Percentiles rank a stretch among this genome's conserved stretches.
Evolutionary conservation across 2,797 vertebrate genomes (phyloP).

Genomic region (Menidia menidia): DNA sequence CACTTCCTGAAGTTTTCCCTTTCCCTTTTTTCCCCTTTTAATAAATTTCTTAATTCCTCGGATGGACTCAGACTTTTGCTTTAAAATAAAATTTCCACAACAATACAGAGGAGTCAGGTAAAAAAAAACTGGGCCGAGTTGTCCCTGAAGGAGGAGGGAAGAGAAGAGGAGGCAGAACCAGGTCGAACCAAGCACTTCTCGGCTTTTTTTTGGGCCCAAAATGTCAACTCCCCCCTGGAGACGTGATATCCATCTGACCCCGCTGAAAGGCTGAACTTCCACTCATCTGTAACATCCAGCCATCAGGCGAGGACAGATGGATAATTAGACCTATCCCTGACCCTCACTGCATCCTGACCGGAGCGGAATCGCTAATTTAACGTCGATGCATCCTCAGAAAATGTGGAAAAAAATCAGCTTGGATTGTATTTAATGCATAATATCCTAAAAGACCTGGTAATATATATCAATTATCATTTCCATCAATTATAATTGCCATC

Average conservation of each 20-base stretch:
- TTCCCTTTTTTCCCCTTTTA: too few species aligned
- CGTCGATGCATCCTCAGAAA: slow-evolving; percentile 26
- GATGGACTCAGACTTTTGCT: too few species aligned
- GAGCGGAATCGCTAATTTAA: slow-evolving; percentile 44
- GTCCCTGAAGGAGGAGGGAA: slow-evolving; percentile 58
- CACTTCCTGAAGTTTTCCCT: too few species aligned
- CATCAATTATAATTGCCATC: slow-evolving; percentile 29
- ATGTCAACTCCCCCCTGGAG: slow-evolving; percentile 42
- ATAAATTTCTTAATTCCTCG: too few species aligned
- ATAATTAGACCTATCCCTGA: slow-evolving; percentile 62
- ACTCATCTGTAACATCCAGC: slow-evolving; percentile 62
- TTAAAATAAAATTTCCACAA: too few species aligned
- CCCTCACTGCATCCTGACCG: slow-evolving; percentile 40
- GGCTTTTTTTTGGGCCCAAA: slow-evolving; percentile 37
- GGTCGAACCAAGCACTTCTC: slow-evolving; percentile 67
- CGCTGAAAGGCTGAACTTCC: slow-evolving; percentile 57
- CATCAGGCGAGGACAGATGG: slow-evolving; percentile 48
- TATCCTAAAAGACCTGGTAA: slow-evolving; percentile 23
- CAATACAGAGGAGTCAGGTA: too few species aligned
- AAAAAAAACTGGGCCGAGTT: slow-evolving; percentile 71
- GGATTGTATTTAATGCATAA: neutral
- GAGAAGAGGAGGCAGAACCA: slow-evolving; percentile 55
- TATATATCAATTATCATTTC: too few species aligned
- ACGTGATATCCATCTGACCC: slow-evolving; percentile 68
- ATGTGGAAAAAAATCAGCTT: slow-evolving; percentile 19